Base-by-base conservation (phyloP, 37 sponge, comb jelly and placozoan genomes). In the Ephydatia muelleri region DNA sequence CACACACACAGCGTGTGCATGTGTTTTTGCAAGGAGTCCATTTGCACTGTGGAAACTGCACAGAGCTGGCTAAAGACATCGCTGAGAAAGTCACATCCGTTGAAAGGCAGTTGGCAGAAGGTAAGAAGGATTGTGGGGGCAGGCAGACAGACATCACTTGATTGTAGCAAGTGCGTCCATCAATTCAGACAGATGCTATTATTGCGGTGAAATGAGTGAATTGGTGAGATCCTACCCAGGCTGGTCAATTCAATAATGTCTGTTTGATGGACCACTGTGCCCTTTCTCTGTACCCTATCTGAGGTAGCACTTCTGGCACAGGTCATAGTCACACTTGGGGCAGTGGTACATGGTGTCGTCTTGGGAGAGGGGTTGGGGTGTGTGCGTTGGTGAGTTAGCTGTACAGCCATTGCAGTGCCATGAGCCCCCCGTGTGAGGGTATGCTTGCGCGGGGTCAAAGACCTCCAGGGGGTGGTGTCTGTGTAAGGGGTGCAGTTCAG, bases 321-420 rank as follows among this genome's bases (percentile, higher is more conserved):
- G 57, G 72, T 87, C 88, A 68, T 76, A 92, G 14, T 84, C 81
- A 76, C 92, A 92, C 34, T 71, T 68, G 3, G 66, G 48, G 69
- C 92, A 92, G 80, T 92, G 92, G 72, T 87, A 80, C 88, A 92
- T 87, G 12, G 79, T 26, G 28, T 82, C 85, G 28, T 68, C 47
- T 9, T 66, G 66, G 12, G 91, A 30, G 21, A 83, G 81, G 3
- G 87, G 36, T 9, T 5, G 68, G 4, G 32, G 71, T 30, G 47
- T 16, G 14, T 40, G 4, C 14, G 9, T 31, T 2, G 83, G 86
- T 30, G 77, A 32, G 22, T 23, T 71, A 5, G 39, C 30, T 0
- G 85, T 87, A 48, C 92, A 92, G 66, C 83, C 87, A 49, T 87
- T 76, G 70, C 92, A 92, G 40, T 92, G 85, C 92, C 92, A 92